Percentiles rank a stretch among this genome's conserved stretches.
These are phyloP conservation scores for Prinia subflava DNA, from an alignment of 2,113 vertebrate genomes.

Conservation along the genomic window DNA sequence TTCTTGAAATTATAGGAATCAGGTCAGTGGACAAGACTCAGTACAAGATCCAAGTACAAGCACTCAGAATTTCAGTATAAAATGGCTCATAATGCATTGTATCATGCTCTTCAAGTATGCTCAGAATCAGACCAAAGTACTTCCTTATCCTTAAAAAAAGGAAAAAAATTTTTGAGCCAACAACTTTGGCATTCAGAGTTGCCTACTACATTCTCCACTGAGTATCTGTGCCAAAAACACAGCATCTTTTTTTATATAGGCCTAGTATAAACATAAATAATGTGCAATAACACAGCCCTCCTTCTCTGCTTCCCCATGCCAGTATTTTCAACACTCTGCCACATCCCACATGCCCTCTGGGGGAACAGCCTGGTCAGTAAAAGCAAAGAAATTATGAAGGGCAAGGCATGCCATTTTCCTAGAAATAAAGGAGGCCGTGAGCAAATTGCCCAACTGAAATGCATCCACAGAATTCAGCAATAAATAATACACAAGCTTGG, in stretches of 20 bases:
- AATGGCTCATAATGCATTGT: background rate
- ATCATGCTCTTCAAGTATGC: background rate
- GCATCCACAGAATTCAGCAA: background rate
- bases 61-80: background rate
- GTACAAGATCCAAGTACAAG: background rate
- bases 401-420: slow-evolving; percentile 39
- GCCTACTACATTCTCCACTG: background rate
- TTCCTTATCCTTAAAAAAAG: background rate
- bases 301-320: background rate
- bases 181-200: background rate
- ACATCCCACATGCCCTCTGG: slow-evolving; percentile 64
- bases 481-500: background rate
- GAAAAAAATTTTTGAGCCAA: background rate
- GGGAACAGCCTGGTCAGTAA: slow-evolving; percentile 63
- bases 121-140: background rate
- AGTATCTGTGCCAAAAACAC: background rate
- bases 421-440: slow-evolving; percentile 21
- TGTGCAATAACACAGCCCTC: background rate
- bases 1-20: background rate
- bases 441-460: background rate
- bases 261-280: background rate
- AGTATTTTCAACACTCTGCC: slow-evolving; percentile 44
- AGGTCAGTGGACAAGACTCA: background rate
- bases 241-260: background rate
- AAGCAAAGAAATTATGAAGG: slow-evolving; percentile 52